These are phyloP conservation scores for Neogobius melanostomus DNA, from an alignment of 2,113 vertebrate species.

Conservation along the genomic window DNA sequence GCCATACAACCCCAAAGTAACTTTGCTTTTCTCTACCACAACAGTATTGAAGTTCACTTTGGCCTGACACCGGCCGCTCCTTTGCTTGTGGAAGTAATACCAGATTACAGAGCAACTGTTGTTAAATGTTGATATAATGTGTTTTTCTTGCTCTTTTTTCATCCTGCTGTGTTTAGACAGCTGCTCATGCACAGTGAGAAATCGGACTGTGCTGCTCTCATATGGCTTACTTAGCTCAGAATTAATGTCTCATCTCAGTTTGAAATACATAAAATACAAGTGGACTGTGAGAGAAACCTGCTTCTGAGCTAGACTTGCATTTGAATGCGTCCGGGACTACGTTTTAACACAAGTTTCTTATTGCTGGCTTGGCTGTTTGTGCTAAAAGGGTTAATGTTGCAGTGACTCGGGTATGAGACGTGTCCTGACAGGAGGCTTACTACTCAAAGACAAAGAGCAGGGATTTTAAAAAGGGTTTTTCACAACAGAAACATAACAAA, in stretches of 20 bases:
- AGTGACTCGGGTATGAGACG: slow-evolving; percentile 72
- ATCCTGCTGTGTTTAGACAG: slow-evolving; percentile 76
- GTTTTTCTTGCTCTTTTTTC: slow-evolving; percentile 73
- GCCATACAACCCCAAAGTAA: slow-evolving; percentile 64
- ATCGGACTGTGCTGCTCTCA: slow-evolving; percentile 65
- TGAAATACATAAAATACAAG: slow-evolving; percentile 67
- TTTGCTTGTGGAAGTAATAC: slow-evolving; percentile 80
- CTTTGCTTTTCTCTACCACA: slow-evolving; percentile 66
- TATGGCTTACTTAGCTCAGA: slow-evolving; percentile 67
- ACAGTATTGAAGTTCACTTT: slow-evolving; percentile 71
- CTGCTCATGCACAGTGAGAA: slow-evolving; percentile 76
- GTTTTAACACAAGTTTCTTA: slow-evolving; percentile 21
- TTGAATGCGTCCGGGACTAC: slow-evolving; percentile 13
- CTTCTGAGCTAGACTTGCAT: slow-evolving; percentile 21
- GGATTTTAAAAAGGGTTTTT: slow-evolving; percentile 64
- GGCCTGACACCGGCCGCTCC: slow-evolving; percentile 67
- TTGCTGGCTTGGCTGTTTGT: slow-evolving; percentile 32
- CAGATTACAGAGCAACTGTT: slow-evolving; percentile 83
- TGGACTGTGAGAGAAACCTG: slow-evolving; percentile 25
- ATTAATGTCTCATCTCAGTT: slow-evolving; percentile 75
- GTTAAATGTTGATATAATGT: slow-evolving; percentile 82
- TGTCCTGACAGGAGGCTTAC: slow-evolving; percentile 73
- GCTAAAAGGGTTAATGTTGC: slow-evolving; percentile 60
- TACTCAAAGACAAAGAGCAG: slow-evolving; percentile 49
- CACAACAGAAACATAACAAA: slow-evolving; percentile 67